These are phyloP conservation scores for Hydriomena furcata DNA, from an alignment of 2,888 invertebrate species.

Conservation along the genomic window DNA sequence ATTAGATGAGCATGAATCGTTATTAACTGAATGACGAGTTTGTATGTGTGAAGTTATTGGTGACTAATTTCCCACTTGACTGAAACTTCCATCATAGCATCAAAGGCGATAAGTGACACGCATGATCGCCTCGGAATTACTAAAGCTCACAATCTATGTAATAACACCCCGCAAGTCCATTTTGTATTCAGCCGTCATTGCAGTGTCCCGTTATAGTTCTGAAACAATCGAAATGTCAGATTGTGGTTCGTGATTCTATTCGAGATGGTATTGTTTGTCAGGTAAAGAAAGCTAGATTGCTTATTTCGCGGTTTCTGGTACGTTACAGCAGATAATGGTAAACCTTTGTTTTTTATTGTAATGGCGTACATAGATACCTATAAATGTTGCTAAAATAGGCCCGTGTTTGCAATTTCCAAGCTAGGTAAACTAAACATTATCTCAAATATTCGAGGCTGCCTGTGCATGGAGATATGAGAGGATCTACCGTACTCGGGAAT, in stretches of 20 bases:
- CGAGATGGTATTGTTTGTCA: conserved; percentile 42
- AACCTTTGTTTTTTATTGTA: conserved; percentile 16
- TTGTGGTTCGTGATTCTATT: conserved; percentile 23
- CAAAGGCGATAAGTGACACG: conserved; percentile 26
- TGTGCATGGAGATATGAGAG: too few species aligned
- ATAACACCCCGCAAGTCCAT: conserved; percentile 33
- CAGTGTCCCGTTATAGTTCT: conserved; percentile 24
- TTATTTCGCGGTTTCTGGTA: background rate
- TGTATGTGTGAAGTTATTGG: background rate
- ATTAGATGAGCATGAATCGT: background rate
- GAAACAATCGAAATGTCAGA: conserved; percentile 26
- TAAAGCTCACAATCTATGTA: conserved; percentile 42
- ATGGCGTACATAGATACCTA: too few species aligned
- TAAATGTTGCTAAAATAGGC: too few species aligned
- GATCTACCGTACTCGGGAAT: too few species aligned
- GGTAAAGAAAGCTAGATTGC: conserved; percentile 32
- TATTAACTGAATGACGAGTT: background rate
- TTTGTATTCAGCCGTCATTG: conserved; percentile 37
- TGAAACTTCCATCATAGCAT: conserved; percentile 17
- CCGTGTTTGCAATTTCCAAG: too few species aligned
- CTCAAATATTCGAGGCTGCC: too few species aligned
- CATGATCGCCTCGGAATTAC: conserved; percentile 38
- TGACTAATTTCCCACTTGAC: conserved; percentile 14
- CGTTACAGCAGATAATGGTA: too few species aligned
- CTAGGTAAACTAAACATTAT: too few species aligned